Base-by-base conservation (phyloP, 2,797 vertebrate genomes). In the Phoeniculus purpureus region DNA sequence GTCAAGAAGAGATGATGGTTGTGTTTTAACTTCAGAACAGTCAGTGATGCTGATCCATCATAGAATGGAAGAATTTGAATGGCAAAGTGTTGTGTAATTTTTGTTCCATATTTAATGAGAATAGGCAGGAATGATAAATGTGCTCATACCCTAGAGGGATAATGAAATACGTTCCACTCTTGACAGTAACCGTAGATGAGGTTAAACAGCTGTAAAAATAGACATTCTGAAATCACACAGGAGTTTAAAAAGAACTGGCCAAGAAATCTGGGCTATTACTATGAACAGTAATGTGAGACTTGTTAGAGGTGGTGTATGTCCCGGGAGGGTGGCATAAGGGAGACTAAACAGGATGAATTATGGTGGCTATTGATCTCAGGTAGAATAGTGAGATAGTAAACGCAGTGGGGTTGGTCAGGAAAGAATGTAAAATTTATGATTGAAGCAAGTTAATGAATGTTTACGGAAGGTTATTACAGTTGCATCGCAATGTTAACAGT, bases 71-170 rank as follows among this genome's bases (percentile, higher is more conserved):
- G 37, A 82, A 80, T 67, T 90, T 80, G 84, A 94, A 84, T 91
- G 90, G 90, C 85, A 55, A 86, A 88, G 29, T 87, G 54, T 94
- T 95, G 93, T 94, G 78, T 94, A 94, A 92, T 74, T 94, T 93
- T 93, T 85, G 60, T 74, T 95, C 58, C 92, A 85, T 96, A 89
- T 92, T 96, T 96, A 86, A 93, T 94, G 84, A 85, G 86, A 82
- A 87, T 51, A 91, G 81, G 54, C 84, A 92, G 65, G 84, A 82
- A 51, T 90, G 88, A 96, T 85, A 71, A 85, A 92, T 90, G 84
- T 48, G 68, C 32, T 89, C 20, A 6, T 94, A 50, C 78, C 92
- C 90, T 92, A 5, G 68, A 82, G 90, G 81, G 65, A 52, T 74
- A 88, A 71, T 77, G 37, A 94, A 90, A 74, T 89, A 58, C 0